phyloP scores from a whole-genome alignment of 2,797 vertebrate genomes.

The Darevskia nairensis region DNA sequence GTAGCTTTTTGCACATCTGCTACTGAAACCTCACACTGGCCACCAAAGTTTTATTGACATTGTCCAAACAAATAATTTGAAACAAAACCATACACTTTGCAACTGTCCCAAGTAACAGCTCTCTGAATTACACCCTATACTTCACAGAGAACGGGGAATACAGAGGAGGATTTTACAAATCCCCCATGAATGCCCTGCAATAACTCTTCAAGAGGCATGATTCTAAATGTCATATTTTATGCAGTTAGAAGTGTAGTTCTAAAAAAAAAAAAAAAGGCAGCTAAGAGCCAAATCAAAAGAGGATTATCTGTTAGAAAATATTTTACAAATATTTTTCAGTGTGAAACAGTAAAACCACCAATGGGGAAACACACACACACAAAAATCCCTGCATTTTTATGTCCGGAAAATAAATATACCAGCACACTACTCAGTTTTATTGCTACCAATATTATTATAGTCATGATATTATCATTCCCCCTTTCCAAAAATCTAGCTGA shows the following conservation, averaged over 20 bases:
- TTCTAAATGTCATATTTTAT: neutral
- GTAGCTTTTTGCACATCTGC: too few relatives aligned
- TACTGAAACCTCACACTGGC: neutral
- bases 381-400: neutral
- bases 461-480: neutral
- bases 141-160: neutral
- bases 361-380: neutral
- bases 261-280: neutral
- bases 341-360: neutral
- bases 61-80: neutral
- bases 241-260: neutral
- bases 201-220: neutral
- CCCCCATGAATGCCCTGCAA: neutral
- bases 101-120: neutral
- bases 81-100: neutral
- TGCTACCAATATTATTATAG: too few relatives aligned
- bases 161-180: neutral
- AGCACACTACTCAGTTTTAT: neutral
- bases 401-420: neutral
- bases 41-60: neutral
- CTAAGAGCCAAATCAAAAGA: neutral
- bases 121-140: neutral
- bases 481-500: neutral
- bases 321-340: constrained; percentile 5
- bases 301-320: neutral